Percentiles rank a stretch among this genome's conserved stretches.
Conservation (phyloP, 30 jellyfish, hydroid and myxozoan species). For the Nemopilema nomurai region DNA sequence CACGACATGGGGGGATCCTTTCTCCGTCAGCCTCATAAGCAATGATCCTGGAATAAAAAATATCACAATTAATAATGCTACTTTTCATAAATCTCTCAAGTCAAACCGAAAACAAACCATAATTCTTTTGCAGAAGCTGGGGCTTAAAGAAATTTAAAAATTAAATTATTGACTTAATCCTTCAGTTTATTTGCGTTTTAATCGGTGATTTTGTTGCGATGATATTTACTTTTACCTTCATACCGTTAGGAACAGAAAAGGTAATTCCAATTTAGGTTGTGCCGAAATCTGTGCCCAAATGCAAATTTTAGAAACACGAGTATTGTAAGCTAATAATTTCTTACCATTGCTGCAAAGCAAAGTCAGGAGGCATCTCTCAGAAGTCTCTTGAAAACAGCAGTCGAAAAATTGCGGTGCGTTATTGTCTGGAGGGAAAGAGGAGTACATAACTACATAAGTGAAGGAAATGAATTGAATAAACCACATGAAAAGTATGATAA, state of each 20-base stretch:
- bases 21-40: slow-evolving; percentile 40
- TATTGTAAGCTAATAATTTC: not conserved
- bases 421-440: slow-evolving; percentile 3
- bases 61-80: not conserved
- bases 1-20: slow-evolving; percentile 30
- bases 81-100: not conserved
- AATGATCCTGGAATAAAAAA: slow-evolving; percentile 19
- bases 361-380: slow-evolving; percentile 38
- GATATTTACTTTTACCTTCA: too few relatives aligned
- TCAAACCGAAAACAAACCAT: too few relatives aligned
- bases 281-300: too few relatives aligned
- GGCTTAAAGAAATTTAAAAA: too few relatives aligned
- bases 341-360: slow-evolving; percentile 66
- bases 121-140: too few relatives aligned
- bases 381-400: slow-evolving; percentile 41
- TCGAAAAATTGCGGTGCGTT: slow-evolving; percentile 24
- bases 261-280: too few relatives aligned
- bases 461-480: not conserved
- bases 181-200: too few relatives aligned
- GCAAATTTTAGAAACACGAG: too few relatives aligned
- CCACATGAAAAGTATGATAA: too few relatives aligned
- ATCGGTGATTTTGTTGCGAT: too few relatives aligned
- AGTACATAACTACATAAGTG: not conserved
- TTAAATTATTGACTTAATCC: too few relatives aligned
- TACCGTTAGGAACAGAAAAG: too few relatives aligned